These are phyloP conservation scores for Saccostrea echinata DNA, from an alignment of 1,140 invertebrate species.

Conservation along the genomic window DNA sequence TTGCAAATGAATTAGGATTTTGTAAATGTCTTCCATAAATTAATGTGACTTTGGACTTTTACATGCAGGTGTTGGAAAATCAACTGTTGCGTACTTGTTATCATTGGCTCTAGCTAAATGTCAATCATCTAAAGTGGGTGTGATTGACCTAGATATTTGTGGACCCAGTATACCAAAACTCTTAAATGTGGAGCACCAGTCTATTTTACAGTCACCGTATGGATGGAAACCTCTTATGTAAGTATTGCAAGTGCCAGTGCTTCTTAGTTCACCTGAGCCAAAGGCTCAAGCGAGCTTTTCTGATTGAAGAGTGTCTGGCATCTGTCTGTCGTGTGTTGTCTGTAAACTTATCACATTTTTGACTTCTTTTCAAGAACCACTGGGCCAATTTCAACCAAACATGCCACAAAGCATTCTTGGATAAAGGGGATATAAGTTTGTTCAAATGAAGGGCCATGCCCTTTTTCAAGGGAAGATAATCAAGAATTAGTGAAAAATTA, in stretches of 20 bases:
- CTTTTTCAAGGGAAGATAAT: no score
- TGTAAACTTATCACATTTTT: no score
- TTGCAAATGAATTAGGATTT: background rate
- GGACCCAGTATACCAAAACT: slow-evolving; percentile 94
- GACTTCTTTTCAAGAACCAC: no score
- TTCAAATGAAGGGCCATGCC: no score
- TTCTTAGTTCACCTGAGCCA: no score
- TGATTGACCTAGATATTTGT: slow-evolving; percentile 96
- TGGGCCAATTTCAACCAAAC: no score
- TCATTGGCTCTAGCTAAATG: slow-evolving; percentile 88
- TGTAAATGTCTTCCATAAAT: background rate
- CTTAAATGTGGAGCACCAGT: slow-evolving; percentile 85
- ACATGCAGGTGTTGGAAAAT: slow-evolving; percentile 91
- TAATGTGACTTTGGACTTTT: background rate
- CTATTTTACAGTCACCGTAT: slow-evolving; percentile 61
- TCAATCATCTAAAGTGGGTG: slow-evolving; percentile 85
- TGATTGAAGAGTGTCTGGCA: no score
- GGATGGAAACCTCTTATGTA: slow-evolving; percentile 59
- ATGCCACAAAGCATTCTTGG: no score
- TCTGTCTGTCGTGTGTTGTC: no score
- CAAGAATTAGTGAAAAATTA: no score
- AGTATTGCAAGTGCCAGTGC: background rate
- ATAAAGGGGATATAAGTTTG: no score
- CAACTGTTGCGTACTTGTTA: slow-evolving; percentile 91
- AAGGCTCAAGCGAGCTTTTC: no score